Base-by-base conservation (phyloP, 1,140 invertebrate species). In the Bursaphelenchus mucronatus region DNA sequence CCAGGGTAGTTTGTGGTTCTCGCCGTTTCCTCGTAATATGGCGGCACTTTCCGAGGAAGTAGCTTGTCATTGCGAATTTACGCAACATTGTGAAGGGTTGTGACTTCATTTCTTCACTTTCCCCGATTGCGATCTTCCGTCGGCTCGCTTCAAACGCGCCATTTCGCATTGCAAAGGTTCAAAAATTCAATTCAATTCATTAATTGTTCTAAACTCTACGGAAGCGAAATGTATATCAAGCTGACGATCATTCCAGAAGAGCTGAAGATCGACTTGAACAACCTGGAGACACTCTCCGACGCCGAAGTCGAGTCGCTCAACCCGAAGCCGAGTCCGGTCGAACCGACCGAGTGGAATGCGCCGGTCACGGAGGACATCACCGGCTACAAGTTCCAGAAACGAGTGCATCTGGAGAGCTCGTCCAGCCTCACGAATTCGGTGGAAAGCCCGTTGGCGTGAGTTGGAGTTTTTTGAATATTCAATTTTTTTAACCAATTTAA, bases 371-470 rank as follows among this genome's bases (percentile, higher is more conserved):
- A 69, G 39, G 68, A 70, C 21, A 71, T 71, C 46, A 71, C 70
- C 19, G 70, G 70, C 9, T 44, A 69, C 8, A 49, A 47, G 45
- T 44, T 76, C 15, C 40, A 44, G 44, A 76, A 75, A 49, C 57
- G 68, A 7, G 13, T 51, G 45, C 71, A 71, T 66, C 45, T 69
- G 49, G 68, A 69, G 61, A 73, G 68, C 45, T 51, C 63, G 19
- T 69, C 68, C 7, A 72, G 61, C 30, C 15, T 46, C 11, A 66
- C 65, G 30, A 49, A 66, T 51, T 30, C 30, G 30, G 54, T 74
- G 13, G 69, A 71, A 49, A 72, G 69, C 15, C 69, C 69, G 17
- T 61, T 71, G 49, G 72, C 66, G 68, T 70, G 11, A 4, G 55
- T 30, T n/a, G 11, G 45, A 11, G 2, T 11, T 40, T 61, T 46